Conservation (phyloP, 2,888 invertebrate species). For the Octonoba sinensis region DNA sequence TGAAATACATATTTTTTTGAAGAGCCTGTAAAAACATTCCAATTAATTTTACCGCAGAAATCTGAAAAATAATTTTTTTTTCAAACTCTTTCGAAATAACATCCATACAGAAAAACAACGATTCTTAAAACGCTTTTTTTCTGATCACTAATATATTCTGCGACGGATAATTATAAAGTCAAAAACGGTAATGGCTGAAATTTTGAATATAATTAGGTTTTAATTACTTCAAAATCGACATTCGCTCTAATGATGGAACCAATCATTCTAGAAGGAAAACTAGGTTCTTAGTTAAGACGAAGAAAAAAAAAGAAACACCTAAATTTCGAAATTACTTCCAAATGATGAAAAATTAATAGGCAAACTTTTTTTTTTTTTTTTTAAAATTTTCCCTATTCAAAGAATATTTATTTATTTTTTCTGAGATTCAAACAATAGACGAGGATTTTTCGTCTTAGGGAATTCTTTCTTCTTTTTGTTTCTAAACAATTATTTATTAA, state of each 20-base stretch:
- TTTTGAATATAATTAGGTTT: constrained; percentile 15
- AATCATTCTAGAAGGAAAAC: neutral
- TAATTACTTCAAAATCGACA: constrained; percentile 1
- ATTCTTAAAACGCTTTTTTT: neutral
- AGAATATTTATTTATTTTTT: too few species aligned
- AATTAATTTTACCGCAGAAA: neutral
- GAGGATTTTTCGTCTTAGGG: too few species aligned
- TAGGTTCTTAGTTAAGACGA: too few species aligned
- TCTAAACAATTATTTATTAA: too few species aligned
- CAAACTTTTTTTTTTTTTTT: too few species aligned
- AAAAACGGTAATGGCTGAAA: neutral
- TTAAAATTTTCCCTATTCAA: too few species aligned
- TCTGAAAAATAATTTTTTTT: too few species aligned
- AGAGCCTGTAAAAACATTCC: neutral
- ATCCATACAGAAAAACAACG: neutral
- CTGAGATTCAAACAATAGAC: too few species aligned
- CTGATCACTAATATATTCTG: neutral
- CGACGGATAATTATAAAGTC: constrained; percentile 1
- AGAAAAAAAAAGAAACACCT: too few species aligned
- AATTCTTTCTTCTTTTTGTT: too few species aligned
- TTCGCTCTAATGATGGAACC: neutral
- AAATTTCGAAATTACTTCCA: too few species aligned
- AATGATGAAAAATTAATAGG: too few species aligned
- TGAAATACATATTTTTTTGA: constrained; percentile 1
- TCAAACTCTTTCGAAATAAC: neutral